Base-by-base conservation (phyloP, 2,113 vertebrate genomes). In the Caranx ignobilis region DNA sequence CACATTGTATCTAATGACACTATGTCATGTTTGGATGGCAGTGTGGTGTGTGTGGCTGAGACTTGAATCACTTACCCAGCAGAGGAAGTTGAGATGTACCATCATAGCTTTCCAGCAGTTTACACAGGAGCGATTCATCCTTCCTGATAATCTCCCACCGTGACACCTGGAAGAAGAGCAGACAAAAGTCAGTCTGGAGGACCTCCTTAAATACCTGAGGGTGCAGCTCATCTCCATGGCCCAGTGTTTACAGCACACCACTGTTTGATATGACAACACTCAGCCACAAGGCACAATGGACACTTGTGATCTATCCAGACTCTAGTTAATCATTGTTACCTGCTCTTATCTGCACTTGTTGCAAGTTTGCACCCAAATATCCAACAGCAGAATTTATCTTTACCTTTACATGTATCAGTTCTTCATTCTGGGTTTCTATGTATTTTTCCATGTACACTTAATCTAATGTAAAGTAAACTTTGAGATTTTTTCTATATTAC, bases 221-320 rank as follows among this genome's bases (percentile, higher is more conserved):
- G 19, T 63, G 60, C 59, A 34, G 71, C 13, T 70, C 3, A 6
- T 47, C 15, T 32, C 26, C 11, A 9, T 26, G 34, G 12, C 64
- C 1, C 6, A 32, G 41, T 91, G 86, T 93, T 91, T 89, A 89
- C 80, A 82, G 43, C 63, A 92, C 88, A 85, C 15, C 39, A 5
- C 2, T 90, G 87, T 92, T 91, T 94, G 89, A 77, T 90, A 79
- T 93, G 81, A 54, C 68, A 91, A 93, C 91, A 92, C 43, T 61
- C 37, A 75, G 50, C 50, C 55, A 47, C 39, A 4, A 55, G 59
- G 16, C 74, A 86, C 75, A 35, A 67, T 85, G 71, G 32, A 71
- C 62, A 32, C 62, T 21, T 54, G 63, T 87, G 70, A 80, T 55
- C 74, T 84, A 21, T 45, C 50, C 45, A 69, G 61, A 26, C 67